phyloP scores from a whole-genome alignment of 1,140 invertebrate species.

The Acromyrmex echinatior region DNA sequence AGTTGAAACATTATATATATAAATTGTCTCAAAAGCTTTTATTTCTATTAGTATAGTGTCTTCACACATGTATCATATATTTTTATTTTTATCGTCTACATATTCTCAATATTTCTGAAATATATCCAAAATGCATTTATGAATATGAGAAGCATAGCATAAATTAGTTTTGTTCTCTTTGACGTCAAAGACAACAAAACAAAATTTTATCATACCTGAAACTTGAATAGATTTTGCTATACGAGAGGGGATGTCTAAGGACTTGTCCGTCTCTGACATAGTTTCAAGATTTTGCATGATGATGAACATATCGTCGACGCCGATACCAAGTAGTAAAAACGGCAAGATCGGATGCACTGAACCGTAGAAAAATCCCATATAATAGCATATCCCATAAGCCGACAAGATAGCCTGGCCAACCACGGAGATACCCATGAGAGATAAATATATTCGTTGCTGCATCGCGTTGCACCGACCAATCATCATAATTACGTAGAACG shows the following conservation, averaged over 20 bases:
- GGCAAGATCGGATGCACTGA: constrained; percentile 88
- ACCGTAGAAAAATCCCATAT: constrained; percentile 87
- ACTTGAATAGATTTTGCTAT: constrained; percentile 86
- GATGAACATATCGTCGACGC: constrained; percentile 88
- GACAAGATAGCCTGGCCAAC: constrained; percentile 87
- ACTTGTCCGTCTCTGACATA: constrained; percentile 79
- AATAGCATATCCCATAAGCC: constrained; percentile 87
- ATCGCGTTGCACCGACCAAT: constrained; percentile 88
- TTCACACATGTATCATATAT: neutral
- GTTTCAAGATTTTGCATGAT: constrained; percentile 86
- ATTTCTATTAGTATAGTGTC: neutral
- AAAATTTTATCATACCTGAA: constrained; percentile 84
- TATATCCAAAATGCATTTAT: constrained; percentile 11
- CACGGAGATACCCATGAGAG: constrained; percentile 86
- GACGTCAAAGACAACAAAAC: neutral
- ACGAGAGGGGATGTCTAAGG: constrained; percentile 78
- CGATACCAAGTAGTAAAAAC: constrained; percentile 88
- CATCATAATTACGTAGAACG: constrained; percentile 87
- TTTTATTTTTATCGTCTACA: neutral
- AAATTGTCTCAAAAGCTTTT: neutral
- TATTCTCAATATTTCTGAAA: neutral
- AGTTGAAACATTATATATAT: neutral
- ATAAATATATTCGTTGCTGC: constrained; percentile 87
- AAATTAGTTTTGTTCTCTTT: neutral
- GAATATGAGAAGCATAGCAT: neutral